Evolutionary conservation across 2,888 invertebrate species (phyloP), one percentile per base, ranked within the genome.

Genomic region (Melitaea athalia): DNA sequence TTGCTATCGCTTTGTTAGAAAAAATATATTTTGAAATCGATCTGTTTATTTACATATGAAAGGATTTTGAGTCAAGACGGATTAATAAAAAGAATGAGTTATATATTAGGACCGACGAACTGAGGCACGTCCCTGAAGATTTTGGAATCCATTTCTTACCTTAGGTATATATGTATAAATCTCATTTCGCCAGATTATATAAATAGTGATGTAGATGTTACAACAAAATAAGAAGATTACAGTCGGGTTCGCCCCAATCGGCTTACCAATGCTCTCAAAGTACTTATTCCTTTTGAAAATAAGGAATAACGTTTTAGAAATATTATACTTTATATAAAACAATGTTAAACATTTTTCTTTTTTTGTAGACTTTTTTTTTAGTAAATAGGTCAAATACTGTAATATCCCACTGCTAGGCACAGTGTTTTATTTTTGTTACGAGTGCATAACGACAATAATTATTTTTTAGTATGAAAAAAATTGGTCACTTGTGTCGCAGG

Each of bases 121-220:
- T 12, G 2, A 14, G 11, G 0, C n/a, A 49, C 47, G 47, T 6
- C 14, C n/a, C 47, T 5, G n/a, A 49, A 49, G n/a, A n/a, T 49
- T n/a, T 49, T 49, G 47, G 47, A 49, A 49, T 49, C 47, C 47
- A 49, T 49, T 49, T 49, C 47, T n/a, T 49, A n/a, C 47, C 4
- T 49, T 49, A 52, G 10, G 17, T 52, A 10, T 52, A 24, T 49
- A 52, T 24, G 17, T 52, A 24, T 52, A 24, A 52, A 52, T 17
- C 24, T 38, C n/a, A 15, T 42, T 57, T 57, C 12, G 38, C n/a
- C 42, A 42, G n/a, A 57, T 57, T 38, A 15, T 42, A 42, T 38
- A 57, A 42, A 57, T 42, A 57, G 42, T 42, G 15, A 42, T 15
- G 57, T 42, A 57, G 57, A 57, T n/a, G 53, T 55, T 55, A 55